Evolutionary conservation across 2,113 vertebrate genomes (phyloP), one percentile per base, ranked within the genome.

Genomic region (Gallinago jamesoni): DNA sequence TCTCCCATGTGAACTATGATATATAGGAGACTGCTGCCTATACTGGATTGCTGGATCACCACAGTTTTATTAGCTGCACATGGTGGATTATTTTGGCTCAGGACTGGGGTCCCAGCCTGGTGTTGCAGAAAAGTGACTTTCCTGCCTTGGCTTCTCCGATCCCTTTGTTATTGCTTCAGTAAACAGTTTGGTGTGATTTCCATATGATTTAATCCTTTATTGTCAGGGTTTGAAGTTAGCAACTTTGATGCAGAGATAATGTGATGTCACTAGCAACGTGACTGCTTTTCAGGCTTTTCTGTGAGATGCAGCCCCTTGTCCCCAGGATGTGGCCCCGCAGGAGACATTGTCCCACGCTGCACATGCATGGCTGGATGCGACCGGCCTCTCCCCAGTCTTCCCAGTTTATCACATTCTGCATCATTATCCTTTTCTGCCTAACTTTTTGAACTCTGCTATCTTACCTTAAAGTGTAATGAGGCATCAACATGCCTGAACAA

Each of bases 1-100:
- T 28, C 31, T 84, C 63, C 68, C 53, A 14, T 28, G 30, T 77
- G 85, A 79, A 66, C 74, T 70, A 12, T 77, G 94, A 60, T 76
- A 59, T 18, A 47, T 52, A 70, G 79, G 87, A 88, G 68, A 60
- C 84, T 75, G 41, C 25, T 3, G 3, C 77, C 86, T 72, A 6
- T 33, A 43, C 55, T 10, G 84, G 86, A 41, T 87, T 84, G 22
- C 19, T 90, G 73, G 80, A 81, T 89, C 83, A 78, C 52, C 83
- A 47, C 92, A 37, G 68, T 45, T 89, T 94, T 88, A 87, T 96
- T 85, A 93, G 57, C 22, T 66, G 28, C 69, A 31, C 64, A 13
- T 0, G 0, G 50, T 60, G 87, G 96, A 78, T 96, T 14, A 35
- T 56, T 93, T 74, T 89, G 67, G 77, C 35, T 55, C 62, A 59